phyloP scores from a whole-genome alignment of 2,113 vertebrate genomes.

The Alligator mississippiensis region DNA sequence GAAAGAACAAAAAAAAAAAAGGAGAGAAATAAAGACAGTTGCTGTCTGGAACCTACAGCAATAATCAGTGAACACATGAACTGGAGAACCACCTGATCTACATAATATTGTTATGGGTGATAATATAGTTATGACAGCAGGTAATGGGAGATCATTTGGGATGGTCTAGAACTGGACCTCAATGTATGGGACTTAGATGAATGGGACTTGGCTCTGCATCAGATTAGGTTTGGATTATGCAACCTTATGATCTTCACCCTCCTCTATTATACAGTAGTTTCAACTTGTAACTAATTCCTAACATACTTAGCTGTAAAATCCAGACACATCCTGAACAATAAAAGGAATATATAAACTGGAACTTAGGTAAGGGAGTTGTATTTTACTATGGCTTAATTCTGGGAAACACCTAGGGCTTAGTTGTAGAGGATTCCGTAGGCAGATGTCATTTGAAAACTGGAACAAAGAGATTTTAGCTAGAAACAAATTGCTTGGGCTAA shows the following conservation, averaged over 20 bases:
- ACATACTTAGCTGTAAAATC: slow-evolving; percentile 80
- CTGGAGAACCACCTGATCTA: slow-evolving; percentile 23
- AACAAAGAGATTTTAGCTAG: slow-evolving; percentile 58
- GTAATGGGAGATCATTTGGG: slow-evolving; percentile 26
- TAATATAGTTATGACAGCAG: slow-evolving; percentile 54
- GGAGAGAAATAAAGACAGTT: not conserved
- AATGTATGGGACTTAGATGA: slow-evolving; percentile 64
- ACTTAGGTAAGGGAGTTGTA: slow-evolving; percentile 69
- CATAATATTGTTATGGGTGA: slow-evolving; percentile 3
- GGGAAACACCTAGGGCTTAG: slow-evolving; percentile 70
- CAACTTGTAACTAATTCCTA: slow-evolving; percentile 74
- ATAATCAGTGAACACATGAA: not conserved
- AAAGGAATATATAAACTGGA: slow-evolving; percentile 79
- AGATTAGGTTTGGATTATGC: slow-evolving; percentile 40
- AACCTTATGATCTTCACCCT: slow-evolving; percentile 72
- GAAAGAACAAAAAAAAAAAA: not conserved
- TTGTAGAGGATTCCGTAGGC: slow-evolving; percentile 42
- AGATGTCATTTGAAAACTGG: not conserved
- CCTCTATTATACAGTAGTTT: slow-evolving; percentile 63
- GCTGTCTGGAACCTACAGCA: not conserved
- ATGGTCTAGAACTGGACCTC: slow-evolving; percentile 55
- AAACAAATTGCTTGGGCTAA: slow-evolving; percentile 61
- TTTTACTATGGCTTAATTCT: slow-evolving; percentile 65
- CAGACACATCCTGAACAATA: slow-evolving; percentile 80
- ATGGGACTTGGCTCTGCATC: slow-evolving; percentile 42